Base-by-base conservation (phyloP, 1,140 invertebrate species). In the Drosophila novamexicana region DNA sequence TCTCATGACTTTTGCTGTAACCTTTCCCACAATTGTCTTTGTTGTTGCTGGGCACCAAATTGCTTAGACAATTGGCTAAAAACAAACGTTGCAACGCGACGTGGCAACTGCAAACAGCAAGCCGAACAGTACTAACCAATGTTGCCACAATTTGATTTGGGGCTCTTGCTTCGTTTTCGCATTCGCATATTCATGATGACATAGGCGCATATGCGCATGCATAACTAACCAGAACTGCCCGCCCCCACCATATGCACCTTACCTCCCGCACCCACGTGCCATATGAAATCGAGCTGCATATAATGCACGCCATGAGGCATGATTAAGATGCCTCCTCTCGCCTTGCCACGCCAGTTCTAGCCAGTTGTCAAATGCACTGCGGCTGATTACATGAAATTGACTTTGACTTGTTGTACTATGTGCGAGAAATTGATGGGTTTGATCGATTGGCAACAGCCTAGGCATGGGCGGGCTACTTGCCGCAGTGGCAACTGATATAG, bases 1-100 rank as follows among this genome's bases (percentile, higher is more conserved):
- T 86, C 83, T 58, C 82, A 89, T 88, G 84, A 89, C 84, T 89
- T 84, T 83, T 69, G 69, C 37, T 22, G 47, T 84, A 89, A 88
- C 84, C 84, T 88, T 88, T 88, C 84, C 84, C 84, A 88, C 84
- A 88, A 88, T 88, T 89, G 84, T 88, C 79, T 22, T 32, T 71
- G 71, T 47, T 47, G 74, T 69, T 77, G 80, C 63, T 79, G 62
- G 71, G 52, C 73, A 62, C 61, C 70, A 78, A 84, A 85, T 86
- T 86, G 82, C 83, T 70, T 71, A 82, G 79, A 82, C 82, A 86
- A 86, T 86, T 86, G 82, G 71, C 58, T 29, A 45, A 68, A 76
- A 65, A 39, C 67, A 62, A 61, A 64, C 42, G 57, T 34, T 56
- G 39, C 54, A 18, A 37, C 18, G 7, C 16, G 42, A 29, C 12